Base-by-base conservation (phyloP, 1,140 invertebrate genomes). In the Megathymus violae region DNA sequence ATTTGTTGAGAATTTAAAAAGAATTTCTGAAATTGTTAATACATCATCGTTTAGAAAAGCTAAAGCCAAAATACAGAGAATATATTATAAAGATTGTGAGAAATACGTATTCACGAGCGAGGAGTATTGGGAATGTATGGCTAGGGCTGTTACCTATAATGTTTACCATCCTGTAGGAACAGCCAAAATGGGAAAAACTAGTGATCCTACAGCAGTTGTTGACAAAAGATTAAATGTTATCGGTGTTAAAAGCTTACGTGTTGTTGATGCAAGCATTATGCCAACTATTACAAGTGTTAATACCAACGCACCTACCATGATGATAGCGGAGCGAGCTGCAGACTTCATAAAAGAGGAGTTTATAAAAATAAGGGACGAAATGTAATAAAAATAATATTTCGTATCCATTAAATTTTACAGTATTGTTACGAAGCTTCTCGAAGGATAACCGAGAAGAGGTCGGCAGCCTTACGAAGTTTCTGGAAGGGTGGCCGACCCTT, bases 281-380 rank as follows among this genome's bases (percentile, higher is more conserved):
- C 96, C 96, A 0, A 88, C 88, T 0, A 92, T 96, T 22, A 89
- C 95, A 0, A 93, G 92, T 34, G 95, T 94, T 0, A 96, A 97
- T 78, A 94, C 94, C 0, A 95, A 95, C 67, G 95, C 95, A 0
- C 93, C 94, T 0, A 93, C 94, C 1, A 93, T 94, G 68, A 98
- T 98, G 97, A 95, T 98, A 38, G 97, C 94, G 0, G 97, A 98
- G 84, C 95, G 96, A 77, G 96, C 94, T 0, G 93, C 96, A 0
- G 96, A 97, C 79, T 93, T 98, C 73, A 96, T 98, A 15, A 95
- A 95, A 66, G 85, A 92, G 67, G 93, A 94, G 68, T 93, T 78
- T 70, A 58, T 27, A 25, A 11, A 43, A 7, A 52, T 16, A 43
- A 80, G 69, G 62, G 80, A 81, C 48, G 78, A 82, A 62, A 62